Evolutionary conservation across 2,797 vertebrate genomes (phyloP).

Genomic region (Eulemur mongoz): DNA sequence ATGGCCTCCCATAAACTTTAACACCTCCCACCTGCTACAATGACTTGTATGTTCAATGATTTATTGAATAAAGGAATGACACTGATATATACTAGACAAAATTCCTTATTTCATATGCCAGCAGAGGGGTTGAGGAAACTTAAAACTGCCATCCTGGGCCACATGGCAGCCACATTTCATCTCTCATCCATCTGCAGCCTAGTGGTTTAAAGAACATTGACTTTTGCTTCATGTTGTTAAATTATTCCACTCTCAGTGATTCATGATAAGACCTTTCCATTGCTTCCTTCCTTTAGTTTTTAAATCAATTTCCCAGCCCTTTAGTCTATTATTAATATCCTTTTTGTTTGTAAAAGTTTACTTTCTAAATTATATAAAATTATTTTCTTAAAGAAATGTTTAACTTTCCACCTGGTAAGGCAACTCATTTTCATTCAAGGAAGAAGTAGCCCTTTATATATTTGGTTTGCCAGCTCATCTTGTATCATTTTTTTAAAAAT

Average conservation of each 20-base stretch:
- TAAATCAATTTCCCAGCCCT: neutral
- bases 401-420: neutral
- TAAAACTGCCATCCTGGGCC: neutral
- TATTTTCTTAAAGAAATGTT: conserved; percentile 22
- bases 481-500: conserved; percentile 21
- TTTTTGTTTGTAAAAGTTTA: neutral
- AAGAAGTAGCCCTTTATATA: conserved; percentile 2
- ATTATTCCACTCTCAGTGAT: neutral
- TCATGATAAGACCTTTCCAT: neutral
- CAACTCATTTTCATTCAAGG: conserved; percentile 24
- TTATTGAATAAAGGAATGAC: neutral
- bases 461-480: neutral
- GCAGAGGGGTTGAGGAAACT: neutral
- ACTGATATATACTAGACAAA: neutral
- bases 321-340: neutral
- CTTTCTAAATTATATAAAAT: conserved; percentile 33
- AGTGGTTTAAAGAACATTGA: neutral
- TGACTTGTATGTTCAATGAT: neutral
- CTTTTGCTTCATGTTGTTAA: neutral
- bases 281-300: neutral
- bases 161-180: neutral
- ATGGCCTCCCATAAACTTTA: neutral
- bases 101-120: neutral
- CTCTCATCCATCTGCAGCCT: neutral
- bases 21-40: neutral